Evolutionary conservation across 1,140 invertebrate genomes (phyloP), one percentile per base, ranked within the genome.

Genomic region (Physella acuta): DNA sequence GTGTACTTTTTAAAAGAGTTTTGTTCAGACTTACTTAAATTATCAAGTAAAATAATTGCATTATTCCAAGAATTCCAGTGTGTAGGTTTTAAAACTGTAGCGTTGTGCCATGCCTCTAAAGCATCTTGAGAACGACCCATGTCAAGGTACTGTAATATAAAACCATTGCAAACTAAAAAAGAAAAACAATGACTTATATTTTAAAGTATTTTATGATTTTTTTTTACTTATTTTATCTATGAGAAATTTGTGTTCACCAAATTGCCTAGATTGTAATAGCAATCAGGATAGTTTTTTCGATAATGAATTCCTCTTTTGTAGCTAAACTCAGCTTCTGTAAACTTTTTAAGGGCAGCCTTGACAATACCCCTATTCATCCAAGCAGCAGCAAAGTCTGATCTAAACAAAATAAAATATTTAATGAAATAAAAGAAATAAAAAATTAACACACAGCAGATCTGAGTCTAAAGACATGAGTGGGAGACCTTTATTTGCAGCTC

Each of bases 361-460:
- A 97, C 91, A 76, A 97, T 97, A 17, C 95, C 95, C 28, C 98
- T 86, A 86, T 99, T 98, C 95, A 98, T 98, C 95, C 95, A 98
- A 2, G 94, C 95, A 20, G 94, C 92, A 5, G 95, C 91, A 89
- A 98, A 98, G 78, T 93, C 90, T 61, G 90, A 86, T 75, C 93
- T 93, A 30, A n/a, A 14, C 14, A 30, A 16, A 36, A 28, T 20
- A 33, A 36, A 60, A 60, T 30, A 16, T 34, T 30, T 5, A 34
- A 28, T 33, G 26, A 30, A 60, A 60, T 33, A 33, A 60, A 60
- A 60, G 33, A 36, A 60, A 60, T 20, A 36, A 44, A 20, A 44
- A 44, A 11, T 20, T 44, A 44, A 44, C 8, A 44, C 39, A 44
- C 39, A 44, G 39, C 39, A 44, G 8, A 11, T 11, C 39, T 44